Conservation (phyloP, 2,113 vertebrate species). For the Tenrec ecaudatus region DNA sequence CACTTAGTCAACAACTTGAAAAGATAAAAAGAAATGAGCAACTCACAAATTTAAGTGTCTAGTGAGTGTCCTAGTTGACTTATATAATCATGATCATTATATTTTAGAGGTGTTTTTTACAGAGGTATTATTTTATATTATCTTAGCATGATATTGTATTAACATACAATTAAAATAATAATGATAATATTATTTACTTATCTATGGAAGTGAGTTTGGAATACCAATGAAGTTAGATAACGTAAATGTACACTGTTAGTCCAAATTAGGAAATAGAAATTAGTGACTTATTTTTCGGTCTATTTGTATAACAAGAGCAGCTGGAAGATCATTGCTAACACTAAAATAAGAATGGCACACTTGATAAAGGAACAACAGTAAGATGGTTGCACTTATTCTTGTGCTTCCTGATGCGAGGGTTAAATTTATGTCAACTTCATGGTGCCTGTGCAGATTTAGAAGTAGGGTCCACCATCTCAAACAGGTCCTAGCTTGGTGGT, state of each 20-base stretch:
- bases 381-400: background rate
- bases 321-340: slow-evolving; percentile 34
- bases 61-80: background rate
- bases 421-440: too few relatives aligned
- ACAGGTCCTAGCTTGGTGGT: too few relatives aligned
- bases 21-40: background rate
- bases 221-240: background rate
- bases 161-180: slow-evolving; percentile 38
- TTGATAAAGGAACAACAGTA: slow-evolving; percentile 31
- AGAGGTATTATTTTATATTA: too few relatives aligned
- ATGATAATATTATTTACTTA: slow-evolving; percentile 9
- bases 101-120: too few relatives aligned
- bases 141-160: background rate
- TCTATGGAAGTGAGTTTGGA: background rate
- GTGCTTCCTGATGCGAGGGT: background rate
- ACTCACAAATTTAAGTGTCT: background rate
- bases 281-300: background rate
- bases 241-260: background rate
- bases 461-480: too few relatives aligned
- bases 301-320: background rate
- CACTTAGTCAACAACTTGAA: background rate
- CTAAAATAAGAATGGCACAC: slow-evolving; percentile 16
- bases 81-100: background rate
- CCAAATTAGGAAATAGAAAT: background rate
- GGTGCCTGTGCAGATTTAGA: too few relatives aligned